Base-by-base conservation (phyloP, 1,140 invertebrate species). In the Drosophila tani region DNA sequence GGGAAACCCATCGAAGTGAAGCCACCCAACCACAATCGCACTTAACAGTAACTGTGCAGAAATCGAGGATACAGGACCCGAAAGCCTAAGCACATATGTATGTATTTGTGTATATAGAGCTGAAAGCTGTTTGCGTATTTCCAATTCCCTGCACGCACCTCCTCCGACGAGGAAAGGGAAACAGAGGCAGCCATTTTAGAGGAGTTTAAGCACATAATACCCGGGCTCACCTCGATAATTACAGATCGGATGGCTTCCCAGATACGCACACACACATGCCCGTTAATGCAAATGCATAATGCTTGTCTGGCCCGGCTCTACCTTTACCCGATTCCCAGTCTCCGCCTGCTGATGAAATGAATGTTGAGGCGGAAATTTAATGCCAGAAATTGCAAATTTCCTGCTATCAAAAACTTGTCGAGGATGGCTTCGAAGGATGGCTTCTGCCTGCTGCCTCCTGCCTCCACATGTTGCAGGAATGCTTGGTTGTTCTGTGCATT, bases 321-420 rank as follows among this genome's bases (percentile, higher is more conserved):
- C 9, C 29, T 14, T 21, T 11, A 6, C 24, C 17, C 38, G 5
- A 27, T 27, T 5, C n/a, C 43, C 32, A 17, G 21, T 55, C 40
- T 5, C 9, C 19, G 15, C 8, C 27, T 57, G 47, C 43, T 58
- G 70, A 47, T 63, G 70, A 59, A 79, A 66, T 73, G 76, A 74
- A 78, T 87, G 83, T 60, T 59, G 47, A 43, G 65, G 59, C 82
- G 83, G 82, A 86, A 82, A 87, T 86, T 86, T 82, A 87, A 87
- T 87, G 76, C 79, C 83, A 87, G 84, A 87, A 86, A 86, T 86
- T 87, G 83, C 83, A 83, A 86, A 86, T 86, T 87, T 86, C 83
- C 83, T 87, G 83, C 51, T 87, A 86, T 86, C 83, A 86, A 69
- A 85, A 82, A 79, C 75, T 82, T 75, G 74, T 79, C 59, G 59